Base-by-base conservation (phyloP, 2,797 vertebrate genomes). In the Etheostoma nigrum region DNA sequence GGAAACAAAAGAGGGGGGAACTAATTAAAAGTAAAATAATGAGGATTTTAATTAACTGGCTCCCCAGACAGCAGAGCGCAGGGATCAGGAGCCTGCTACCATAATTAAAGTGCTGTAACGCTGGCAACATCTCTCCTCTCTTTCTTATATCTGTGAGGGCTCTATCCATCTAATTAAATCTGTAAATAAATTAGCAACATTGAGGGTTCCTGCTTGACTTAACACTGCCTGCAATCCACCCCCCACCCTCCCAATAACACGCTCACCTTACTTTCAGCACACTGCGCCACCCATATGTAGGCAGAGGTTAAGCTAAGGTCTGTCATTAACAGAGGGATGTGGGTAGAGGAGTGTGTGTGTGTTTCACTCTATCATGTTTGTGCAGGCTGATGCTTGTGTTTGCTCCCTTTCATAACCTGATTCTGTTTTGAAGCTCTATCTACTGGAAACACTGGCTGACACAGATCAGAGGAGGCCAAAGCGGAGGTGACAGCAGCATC, bases 1-100 rank as follows among this genome's bases (percentile, higher is more conserved):
- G 94, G 96, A 96, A 96, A 96, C 95, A 96, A 95, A 96, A 95
- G 95, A 95, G 95, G 95, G 95, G 95, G 94, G 95, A 96, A 95
- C 95, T 96, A 96, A 96, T 96, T 96, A 96, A 96, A 96, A 96
- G 95, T 95, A 95, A 96, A 96, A 96, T 96, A 96, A 96, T 96
- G 96, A 96, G 95, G 94, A 95, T 92, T 96, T 96, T 96, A 96
- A 96, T 96, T 96, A 96, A 95, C 94, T 94, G 91, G 94, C 94
- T 96, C 95, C 95, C 95, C 89, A 96, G 95, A 95, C 95, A 94
- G 95, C 89, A 76, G 93, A 94, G 95, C 91, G 89, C 95, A 90
- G 94, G 94, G 94, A 94, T 95, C 93, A 93, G 92, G 94, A 95
- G 95, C 93, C 88, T 89, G 89, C 89, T 91, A 92, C 89, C 93